These are phyloP conservation scores for Probosciger aterrimus DNA, from an alignment of 2,113 vertebrate species.

Conservation along the genomic window DNA sequence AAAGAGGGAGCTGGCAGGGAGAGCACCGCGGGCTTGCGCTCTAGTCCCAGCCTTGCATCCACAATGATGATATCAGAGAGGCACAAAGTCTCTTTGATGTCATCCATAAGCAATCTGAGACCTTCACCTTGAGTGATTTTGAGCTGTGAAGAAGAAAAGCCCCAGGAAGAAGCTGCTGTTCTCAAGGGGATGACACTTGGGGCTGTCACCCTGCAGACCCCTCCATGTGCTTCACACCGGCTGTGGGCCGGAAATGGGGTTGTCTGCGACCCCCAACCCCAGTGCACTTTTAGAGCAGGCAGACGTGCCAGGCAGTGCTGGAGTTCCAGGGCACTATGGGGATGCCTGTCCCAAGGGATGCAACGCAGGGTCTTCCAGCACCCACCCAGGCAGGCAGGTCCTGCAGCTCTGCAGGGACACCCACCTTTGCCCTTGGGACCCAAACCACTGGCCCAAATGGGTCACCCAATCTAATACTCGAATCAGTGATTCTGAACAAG, in stretches of 20 bases:
- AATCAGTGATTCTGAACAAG: not conserved
- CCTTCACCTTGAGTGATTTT: not conserved
- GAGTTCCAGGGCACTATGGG: not conserved
- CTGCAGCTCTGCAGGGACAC: not conserved
- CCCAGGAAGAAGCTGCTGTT: not conserved
- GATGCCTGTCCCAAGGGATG: not conserved
- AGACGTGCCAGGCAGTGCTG: not conserved
- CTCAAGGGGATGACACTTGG: not conserved
- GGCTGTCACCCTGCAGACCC: not conserved
- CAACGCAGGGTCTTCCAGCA: not conserved
- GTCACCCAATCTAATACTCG: not conserved
- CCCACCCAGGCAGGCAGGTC: not conserved
- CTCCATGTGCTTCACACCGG: not conserved
- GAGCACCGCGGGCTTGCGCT: not conserved
- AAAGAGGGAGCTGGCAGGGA: constrained; percentile 22
- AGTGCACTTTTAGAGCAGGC: not conserved
- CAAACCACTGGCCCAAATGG: not conserved
- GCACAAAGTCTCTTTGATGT: not conserved
- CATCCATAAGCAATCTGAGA: constrained; percentile 41
- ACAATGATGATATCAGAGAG: constrained; percentile 11
- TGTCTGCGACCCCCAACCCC: not conserved
- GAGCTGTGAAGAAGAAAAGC: not conserved
- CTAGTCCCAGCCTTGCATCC: not conserved
- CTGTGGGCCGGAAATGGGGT: rapidly evolving
- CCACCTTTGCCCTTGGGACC: not conserved